Evolutionary conservation across 2,888 invertebrate species (phyloP), one percentile per base, ranked within the genome.

Genomic region (Hirtodrosophila cameraria): DNA sequence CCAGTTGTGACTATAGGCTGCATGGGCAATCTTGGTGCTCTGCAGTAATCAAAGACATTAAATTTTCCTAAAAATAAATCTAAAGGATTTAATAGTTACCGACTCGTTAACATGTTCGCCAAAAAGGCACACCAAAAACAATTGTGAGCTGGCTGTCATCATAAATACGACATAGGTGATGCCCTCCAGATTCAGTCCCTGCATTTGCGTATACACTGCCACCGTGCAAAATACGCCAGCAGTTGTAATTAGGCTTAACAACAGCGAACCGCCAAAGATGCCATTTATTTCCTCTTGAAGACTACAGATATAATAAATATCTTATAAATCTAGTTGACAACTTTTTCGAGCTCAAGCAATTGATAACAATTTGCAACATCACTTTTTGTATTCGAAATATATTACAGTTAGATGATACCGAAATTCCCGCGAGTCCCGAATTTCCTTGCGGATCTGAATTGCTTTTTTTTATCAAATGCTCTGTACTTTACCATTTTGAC

Each of bases 1-100:
- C 86, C 88, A 89, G 12, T 75, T 49, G 46, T 85, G 83, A 3
- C 63, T 79, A 27, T 82, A 88, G 0, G 83, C 78, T 9, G 81
- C 75, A 11, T 66, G 43, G 9, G 61, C 46, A 2, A 88, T 58
- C 16, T 61, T 52, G 8, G 59, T 53, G 50, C 89, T 88, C 88
- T 89, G 28, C 1, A 55, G 18, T 8, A 6, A 38, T 9, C 6
- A 6, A 8, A 1, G 2, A 7, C 0, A 13, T 27, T 1, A 11
- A 3, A 28, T n/a, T 5, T 7, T 1, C 2, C 6, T n/a, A 1
- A 9, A 20, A 8, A 1, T 30, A 7, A 0, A 11, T 9, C 2
- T 13, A 8, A 1, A 18, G 1, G 9, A 0, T 25, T 1, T 9
- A 1, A n/a, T 5, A 25, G 12, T 27, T 42, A 80, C 75, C 76